Evolutionary conservation across 2,797 vertebrate genomes (phyloP), one percentile per base, ranked within the genome.

Genomic region (Acanthurus leucopareius): DNA sequence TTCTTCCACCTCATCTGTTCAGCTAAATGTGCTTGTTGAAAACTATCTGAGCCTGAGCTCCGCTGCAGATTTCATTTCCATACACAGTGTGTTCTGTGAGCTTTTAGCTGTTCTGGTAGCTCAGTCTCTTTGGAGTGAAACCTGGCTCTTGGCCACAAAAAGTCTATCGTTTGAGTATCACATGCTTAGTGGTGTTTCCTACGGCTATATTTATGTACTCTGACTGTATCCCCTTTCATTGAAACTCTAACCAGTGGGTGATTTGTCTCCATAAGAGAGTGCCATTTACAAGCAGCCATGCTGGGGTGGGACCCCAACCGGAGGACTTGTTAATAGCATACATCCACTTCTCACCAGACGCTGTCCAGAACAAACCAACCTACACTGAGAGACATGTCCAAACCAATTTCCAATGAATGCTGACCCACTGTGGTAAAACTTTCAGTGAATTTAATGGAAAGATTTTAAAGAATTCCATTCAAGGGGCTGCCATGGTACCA

Each of bases 281-380:
- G 68, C 91, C 93, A 94, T 95, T 95, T 95, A 94, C 94, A 93
- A 93, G 94, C 88, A 94, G 91, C 88, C 94, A 83, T 92, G 94
- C 94, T 94, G 93, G 89, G 93, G 92, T 85, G 90, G 93, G 93
- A 91, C 94, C 88, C 84, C 87, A 72, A 92, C 90, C 82, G 85
- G 92, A 91, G 90, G 85, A 91, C 93, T 94, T 90, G 92, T 93
- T 94, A 95, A 94, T 92, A 93, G 88, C 90, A 89, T 91, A 89
- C 87, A 93, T 95, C 92, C 93, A 94, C 92, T 93, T 93, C 85
- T 75, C 93, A 93, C 91, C 91, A 94, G 93, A 94, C 91, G 90
- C 89, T 90, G 86, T 92, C 92, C 91, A 92, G 88, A 91, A 84
- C 86, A 88, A 91, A 91, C 85, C 88, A 90, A 76, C 88, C 72